Base-by-base conservation (phyloP, 2,888 invertebrate genomes). In the Lucinisca nassula region DNA sequence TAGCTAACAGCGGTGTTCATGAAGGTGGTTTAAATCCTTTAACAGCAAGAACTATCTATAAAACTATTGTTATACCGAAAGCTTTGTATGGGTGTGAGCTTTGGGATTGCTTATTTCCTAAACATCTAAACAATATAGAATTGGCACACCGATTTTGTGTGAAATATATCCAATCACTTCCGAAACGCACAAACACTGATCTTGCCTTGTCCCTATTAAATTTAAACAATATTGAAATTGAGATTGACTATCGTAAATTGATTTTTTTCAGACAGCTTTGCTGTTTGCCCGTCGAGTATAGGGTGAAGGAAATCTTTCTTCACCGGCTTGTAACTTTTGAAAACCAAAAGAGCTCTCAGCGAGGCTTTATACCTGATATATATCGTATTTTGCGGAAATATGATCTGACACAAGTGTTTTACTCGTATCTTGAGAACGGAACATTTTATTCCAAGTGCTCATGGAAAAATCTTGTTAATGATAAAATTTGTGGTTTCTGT, bases 231-330 rank as follows among this genome's bases (percentile, higher is more conserved):
- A 79, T 83, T 51, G 82, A 82, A 67, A 77, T n/a, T 30, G 70
- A 81, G 32, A 86, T 82, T 37, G 79, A 86, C 40, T 49, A n/a
- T 17, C 67, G 45, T 73, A 86, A 86, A 74, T 75, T 82, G 21
- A 51, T 72, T 38, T 82, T 79, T 30, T 35, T 82, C n/a, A 82
- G 75, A 21, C 37, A 70, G 51, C 40, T 81, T 14, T 81, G 81
- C 74, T 45, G 70, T 35, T 51, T 85, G 17, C 37, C 45, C 38
- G 45, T 45, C 45, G 45, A 70, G 38, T 79, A 70, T 49, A 27
- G 38, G 21, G 79, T 70, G n/a, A 79, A 70, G 45, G 10, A 45
- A 30, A 24, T 79, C 4, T 79, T 79, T 55, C 35, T 27, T 45
- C 21, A 51, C 27, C 6, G 77, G 38, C 58, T 58, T 14, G 24